These are phyloP conservation scores for Achatina immaculata DNA, from an alignment of 1,140 invertebrate species.

Conservation along the genomic window DNA sequence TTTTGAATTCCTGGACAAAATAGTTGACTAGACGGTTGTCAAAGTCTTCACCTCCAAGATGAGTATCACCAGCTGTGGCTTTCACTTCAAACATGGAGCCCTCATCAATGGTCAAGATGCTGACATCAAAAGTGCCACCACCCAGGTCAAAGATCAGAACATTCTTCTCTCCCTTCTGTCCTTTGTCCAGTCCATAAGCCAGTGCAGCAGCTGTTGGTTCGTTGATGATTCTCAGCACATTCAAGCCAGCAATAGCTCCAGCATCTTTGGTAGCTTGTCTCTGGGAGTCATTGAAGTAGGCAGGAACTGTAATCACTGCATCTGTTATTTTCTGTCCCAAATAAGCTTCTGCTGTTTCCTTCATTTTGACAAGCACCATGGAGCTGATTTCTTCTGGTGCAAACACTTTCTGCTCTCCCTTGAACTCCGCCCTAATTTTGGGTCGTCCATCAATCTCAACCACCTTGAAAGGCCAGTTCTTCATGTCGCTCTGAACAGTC, in stretches of 20 bases:
- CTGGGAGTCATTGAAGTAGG: conserved; percentile 73
- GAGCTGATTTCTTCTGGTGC: conserved; percentile 89
- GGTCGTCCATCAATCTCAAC: conserved; percentile 70
- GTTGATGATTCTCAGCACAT: conserved; percentile 72
- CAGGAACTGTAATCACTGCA: conserved; percentile 57
- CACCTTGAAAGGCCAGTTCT: conserved; percentile 85
- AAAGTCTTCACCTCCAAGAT: conserved; percentile 94
- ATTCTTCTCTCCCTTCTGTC: conserved; percentile 73
- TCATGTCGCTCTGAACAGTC: conserved; percentile 81
- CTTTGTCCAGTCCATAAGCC: conserved; percentile 72
- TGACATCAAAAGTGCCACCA: conserved; percentile 62
- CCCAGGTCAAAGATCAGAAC: conserved; percentile 49
- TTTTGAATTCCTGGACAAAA: conserved; percentile 95
- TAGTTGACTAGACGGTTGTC: conserved; percentile 96
- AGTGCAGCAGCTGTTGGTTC: conserved; percentile 72
- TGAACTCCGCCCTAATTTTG: conserved; percentile 86
- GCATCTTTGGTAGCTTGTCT: conserved; percentile 57
- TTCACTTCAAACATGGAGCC: conserved; percentile 86
- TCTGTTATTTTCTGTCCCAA: conserved; percentile 71
- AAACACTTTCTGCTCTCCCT: conserved; percentile 89
- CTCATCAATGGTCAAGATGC: conserved; percentile 62
- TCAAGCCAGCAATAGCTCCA: conserved; percentile 70
- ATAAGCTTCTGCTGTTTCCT: conserved; percentile 93
- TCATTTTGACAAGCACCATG: conserved; percentile 89
- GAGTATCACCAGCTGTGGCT: conserved; percentile 76